Evolutionary conservation across 2,888 invertebrate species (phyloP).

Genomic region (Cartodere bifasciata): DNA sequence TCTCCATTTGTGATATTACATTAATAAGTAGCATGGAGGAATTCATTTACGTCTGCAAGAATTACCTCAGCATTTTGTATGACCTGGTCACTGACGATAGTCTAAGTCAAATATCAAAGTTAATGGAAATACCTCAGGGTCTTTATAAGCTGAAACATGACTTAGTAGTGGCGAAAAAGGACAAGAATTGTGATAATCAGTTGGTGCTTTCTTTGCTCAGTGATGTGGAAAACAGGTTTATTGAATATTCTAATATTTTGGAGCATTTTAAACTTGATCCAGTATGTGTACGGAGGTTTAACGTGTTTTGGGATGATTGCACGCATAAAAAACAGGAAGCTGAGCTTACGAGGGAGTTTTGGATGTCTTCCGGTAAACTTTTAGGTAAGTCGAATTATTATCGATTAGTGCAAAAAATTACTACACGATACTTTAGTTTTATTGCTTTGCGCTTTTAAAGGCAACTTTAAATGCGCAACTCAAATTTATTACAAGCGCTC

Average conservation of each 20-base stretch:
- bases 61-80: conserved; percentile 57
- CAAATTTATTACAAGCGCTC: no score
- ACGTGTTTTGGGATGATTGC: no score
- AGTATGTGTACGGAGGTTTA: no score
- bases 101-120: conserved; percentile 49
- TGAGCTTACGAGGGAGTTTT: conserved; percentile 57
- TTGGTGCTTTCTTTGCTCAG: no score
- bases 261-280: no score
- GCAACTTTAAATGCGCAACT: no score
- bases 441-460: no score
- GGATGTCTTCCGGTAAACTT: conserved; percentile 56
- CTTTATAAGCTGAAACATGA: conserved; percentile 24
- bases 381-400: no score
- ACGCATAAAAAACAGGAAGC: conserved; percentile 51
- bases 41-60: conserved; percentile 55
- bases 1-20: conserved; percentile 51
- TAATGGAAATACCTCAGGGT: conserved; percentile 46
- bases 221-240: no score
- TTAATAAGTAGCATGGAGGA: conserved; percentile 60
- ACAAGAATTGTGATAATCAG: conserved; percentile 41
- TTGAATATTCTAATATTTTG: no score
- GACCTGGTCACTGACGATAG: conserved; percentile 62
- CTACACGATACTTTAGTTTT: no score
- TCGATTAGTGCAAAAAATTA: no score
- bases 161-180: conserved; percentile 23